These are phyloP conservation scores for Homarus americanus DNA, from an alignment of 1,140 invertebrate species.

Conservation along the genomic window DNA sequence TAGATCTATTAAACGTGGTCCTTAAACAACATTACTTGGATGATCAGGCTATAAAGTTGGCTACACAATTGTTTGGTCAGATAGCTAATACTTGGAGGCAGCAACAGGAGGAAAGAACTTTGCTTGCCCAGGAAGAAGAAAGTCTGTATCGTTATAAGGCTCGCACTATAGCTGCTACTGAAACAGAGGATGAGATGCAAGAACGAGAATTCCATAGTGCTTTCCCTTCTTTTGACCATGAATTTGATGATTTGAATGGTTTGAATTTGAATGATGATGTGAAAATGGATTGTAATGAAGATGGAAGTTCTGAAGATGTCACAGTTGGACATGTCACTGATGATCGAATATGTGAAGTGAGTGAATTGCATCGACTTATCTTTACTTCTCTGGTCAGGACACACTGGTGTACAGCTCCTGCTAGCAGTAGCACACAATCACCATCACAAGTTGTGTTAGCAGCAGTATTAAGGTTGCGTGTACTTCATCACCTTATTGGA, in stretches of 20 bases:
- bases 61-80: conserved; percentile 81
- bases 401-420: conserved; percentile 75
- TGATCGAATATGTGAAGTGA: conserved; percentile 77
- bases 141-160: conserved; percentile 89
- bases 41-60: conserved; percentile 77
- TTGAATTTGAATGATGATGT: conserved; percentile 59
- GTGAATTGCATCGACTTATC: conserved; percentile 75
- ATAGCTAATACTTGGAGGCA: conserved; percentile 87
- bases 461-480: conserved; percentile 28
- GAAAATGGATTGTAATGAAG: conserved; percentile 17
- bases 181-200: conserved; percentile 87
- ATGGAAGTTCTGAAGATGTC: conserved; percentile 17
- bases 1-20: conserved; percentile 74
- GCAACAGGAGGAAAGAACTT: conserved; percentile 84
- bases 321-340: conserved; percentile 74
- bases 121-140: conserved; percentile 86
- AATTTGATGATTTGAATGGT: conserved; percentile 78
- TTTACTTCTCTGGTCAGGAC: conserved; percentile 75
- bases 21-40: conserved; percentile 79
- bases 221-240: conserved; percentile 87
- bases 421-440: not conserved
- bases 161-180: conserved; percentile 77
- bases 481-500: conserved; percentile 47
- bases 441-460: conserved; percentile 48
- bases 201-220: conserved; percentile 84